Conservation (phyloP, 1,140 invertebrate species). For the Probaryconus sp. region DNA sequence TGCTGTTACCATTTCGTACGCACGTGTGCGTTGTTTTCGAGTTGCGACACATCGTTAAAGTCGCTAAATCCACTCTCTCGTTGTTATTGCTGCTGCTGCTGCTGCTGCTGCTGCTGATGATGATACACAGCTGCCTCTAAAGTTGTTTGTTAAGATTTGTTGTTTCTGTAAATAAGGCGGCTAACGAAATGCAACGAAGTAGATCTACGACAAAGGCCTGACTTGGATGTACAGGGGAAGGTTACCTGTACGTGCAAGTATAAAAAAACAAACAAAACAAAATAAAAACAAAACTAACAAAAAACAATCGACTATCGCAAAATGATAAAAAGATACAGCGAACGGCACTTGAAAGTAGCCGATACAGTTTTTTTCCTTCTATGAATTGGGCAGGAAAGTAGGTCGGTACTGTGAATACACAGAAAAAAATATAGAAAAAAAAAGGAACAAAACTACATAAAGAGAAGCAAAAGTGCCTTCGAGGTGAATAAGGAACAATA, state of each 20-base stretch:
- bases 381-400: constrained; percentile 30
- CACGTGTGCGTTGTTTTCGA: constrained; percentile 20
- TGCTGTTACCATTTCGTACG: constrained; percentile 14
- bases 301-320: neutral
- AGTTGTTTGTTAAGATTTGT: too few species aligned
- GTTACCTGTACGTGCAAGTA: neutral
- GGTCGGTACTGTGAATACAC: constrained; percentile 36
- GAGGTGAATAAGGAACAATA: constrained; percentile 49
- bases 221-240: neutral
- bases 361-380: constrained; percentile 36
- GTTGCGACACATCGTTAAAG: too few species aligned
- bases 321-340: too few species aligned
- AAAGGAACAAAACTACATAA: constrained; percentile 32
- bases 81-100: constrained; percentile 17
- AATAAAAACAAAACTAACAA: too few species aligned
- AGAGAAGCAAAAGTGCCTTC: constrained; percentile 52
- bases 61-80: neutral
- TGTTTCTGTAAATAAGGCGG: too few species aligned
- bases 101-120: constrained; percentile 6
- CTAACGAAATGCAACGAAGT: constrained; percentile 25
- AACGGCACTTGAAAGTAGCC: constrained; percentile 3
- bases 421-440: too few species aligned
- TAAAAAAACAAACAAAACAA: neutral
- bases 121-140: too few species aligned
- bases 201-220: constrained; percentile 23